Base-by-base conservation (phyloP, 1,140 invertebrate genomes). In the Diplogasteroides magnus region DNA sequence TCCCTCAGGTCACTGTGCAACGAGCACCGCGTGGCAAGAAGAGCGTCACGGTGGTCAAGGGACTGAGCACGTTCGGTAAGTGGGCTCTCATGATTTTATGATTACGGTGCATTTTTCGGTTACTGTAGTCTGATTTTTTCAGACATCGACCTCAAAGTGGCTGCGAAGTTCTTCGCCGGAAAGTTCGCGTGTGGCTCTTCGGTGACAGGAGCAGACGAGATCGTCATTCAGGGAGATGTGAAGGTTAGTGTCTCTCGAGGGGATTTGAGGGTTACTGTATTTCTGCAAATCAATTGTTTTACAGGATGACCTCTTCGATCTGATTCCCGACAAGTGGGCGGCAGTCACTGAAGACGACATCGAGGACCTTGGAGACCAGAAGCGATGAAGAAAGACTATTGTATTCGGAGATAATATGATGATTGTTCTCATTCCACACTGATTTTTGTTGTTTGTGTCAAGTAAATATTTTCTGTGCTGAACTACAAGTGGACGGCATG, bases 131-230 rank as follows among this genome's bases (percentile, higher is more conserved):
- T 76, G 77, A 67, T 57, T 72, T 70, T 83, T 83, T 31, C 78
- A 95, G 93, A 92, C 83, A 96, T 99, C 83, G 95, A 99, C 85
- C 85, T 98, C 60, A 98, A 98, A 86, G 91, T 93, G 71, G 97
- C 97, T 64, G 90, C 93, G 58, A 98, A 98, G 84, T 95, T 94
- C 84, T 98, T 99, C 86, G 92, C 93, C 37, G 91, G 90, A 67
- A 93, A 92, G 84, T 99, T 99, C 87, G 94, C 96, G 3, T 98
- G 96, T 87, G 95, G 96, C 13, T 94, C 94, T 23, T 98, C 95
- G 25, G 93, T 98, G 0, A 97, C 94, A 37, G 94, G 93, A 15
- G 93, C 97, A 71, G 95, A 98, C 88, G 97, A 99, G 86, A 97
- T 98, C 82, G 94, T 98, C 3, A 97, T 99, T 83, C 96, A 99